Conservation (phyloP, 2,113 vertebrate genomes). For the Tenrec ecaudatus region DNA sequence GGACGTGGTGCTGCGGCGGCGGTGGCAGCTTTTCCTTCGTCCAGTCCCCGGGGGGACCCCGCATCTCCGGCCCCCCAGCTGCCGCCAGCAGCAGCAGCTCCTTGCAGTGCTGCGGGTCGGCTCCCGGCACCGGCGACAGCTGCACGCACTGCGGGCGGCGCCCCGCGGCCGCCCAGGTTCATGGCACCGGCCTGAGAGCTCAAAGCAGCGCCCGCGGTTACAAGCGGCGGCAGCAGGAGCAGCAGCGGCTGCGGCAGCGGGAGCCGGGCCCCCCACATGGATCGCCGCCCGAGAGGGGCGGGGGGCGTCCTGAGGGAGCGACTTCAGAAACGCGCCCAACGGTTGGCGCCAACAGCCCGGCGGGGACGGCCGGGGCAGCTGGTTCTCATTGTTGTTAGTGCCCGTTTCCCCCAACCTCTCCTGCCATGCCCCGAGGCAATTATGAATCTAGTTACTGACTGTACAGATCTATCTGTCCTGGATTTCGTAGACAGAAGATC, state of each 20-base stretch:
- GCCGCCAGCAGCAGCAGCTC: conserved; percentile 89
- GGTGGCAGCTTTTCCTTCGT: conserved; percentile 14
- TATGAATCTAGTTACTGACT: too few species aligned
- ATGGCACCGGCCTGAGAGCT: conserved; percentile 81
- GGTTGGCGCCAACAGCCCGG: not conserved
- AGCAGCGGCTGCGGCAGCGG: conserved; percentile 63
- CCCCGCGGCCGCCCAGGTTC: conserved; percentile 77
- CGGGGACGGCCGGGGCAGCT: not conserved
- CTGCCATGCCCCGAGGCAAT: too few species aligned
- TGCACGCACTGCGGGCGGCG: conserved; percentile 79
- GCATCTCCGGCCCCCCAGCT: not conserved
- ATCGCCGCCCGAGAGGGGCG: conserved; percentile 8
- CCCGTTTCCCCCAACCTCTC: too few species aligned
- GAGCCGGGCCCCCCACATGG: conserved; percentile 65
- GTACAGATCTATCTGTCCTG: too few species aligned
- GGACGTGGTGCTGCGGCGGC: conserved; percentile 87
- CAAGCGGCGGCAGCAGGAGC: conserved; percentile 65
- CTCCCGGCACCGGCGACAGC: conserved; percentile 88
- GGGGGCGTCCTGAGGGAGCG: not conserved
- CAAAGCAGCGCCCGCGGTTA: conserved; percentile 44
- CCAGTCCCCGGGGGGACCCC: not conserved
- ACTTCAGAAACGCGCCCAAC: not conserved
- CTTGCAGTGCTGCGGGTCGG: conserved; percentile 86
- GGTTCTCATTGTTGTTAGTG: too few species aligned
- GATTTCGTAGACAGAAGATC: too few species aligned